Base-by-base conservation (phyloP, 2,888 invertebrate species). In the Stenchaetothrips biformis region DNA sequence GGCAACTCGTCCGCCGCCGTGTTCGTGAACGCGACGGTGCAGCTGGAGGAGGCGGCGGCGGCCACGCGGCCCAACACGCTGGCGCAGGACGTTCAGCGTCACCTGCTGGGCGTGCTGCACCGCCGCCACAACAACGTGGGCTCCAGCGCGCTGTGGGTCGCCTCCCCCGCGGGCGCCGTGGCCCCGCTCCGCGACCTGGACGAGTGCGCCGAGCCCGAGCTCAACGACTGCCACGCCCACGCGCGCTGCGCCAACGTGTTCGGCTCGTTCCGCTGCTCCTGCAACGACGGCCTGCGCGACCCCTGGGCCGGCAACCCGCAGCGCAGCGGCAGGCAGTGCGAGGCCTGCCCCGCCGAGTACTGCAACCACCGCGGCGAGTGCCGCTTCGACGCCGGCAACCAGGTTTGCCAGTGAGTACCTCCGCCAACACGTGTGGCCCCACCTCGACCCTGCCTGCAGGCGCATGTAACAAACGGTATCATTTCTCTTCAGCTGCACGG, bases 301-400 rank as follows among this genome's bases (percentile, higher is more conserved):
- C 91, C 92, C 0, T 92, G 92, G 88, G 88, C 90, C 2, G 91
- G 91, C 78, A 92, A 92, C 84, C 89, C 90, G 8, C 89, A 90
- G 79, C 88, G 91, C 78, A 89, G 92, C 0, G 96, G 96, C 0
- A 89, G 96, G 27, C 89, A 90, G 27, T 96, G 96, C 84, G 91
- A 92, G 81, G 90, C 93, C 1, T 97, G 97, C 85, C 90, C 94
- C 0, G 88, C 92, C 21, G 89, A 92, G 0, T 92, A 93, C 84
- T 97, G 97, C 87, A 95, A 92, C 85, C 94, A 95, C 83, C 89
- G 95, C 0, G 97, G 97, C 0, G 91, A 91, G n/a, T 97, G 97
- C 85, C 91, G 91, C 79, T 95, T 95, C 84, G n/a, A 27, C 18
- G 59, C n/a, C 67, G n/a, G n/a, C 67, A 67, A 67, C 67, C 67